Percentiles rank a stretch among this genome's conserved stretches.
Conservation (phyloP, 2,888 invertebrate species). For the Stenurella melanura region DNA sequence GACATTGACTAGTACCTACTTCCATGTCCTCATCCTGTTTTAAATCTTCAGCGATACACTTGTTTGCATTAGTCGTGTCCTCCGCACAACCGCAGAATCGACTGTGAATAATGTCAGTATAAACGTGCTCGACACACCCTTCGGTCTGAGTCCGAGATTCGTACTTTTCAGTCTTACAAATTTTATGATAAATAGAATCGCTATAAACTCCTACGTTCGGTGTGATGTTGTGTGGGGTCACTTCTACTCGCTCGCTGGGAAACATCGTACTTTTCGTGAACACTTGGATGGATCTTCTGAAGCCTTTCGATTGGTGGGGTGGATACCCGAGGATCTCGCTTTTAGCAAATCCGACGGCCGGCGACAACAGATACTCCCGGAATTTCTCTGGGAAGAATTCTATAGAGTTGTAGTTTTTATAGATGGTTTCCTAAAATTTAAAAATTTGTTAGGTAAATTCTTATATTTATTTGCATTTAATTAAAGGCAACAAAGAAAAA, state of each 20-base stretch:
- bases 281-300: slow-evolving; percentile 86
- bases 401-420: slow-evolving; percentile 88
- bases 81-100: slow-evolving; percentile 60
- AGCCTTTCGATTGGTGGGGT: slow-evolving; percentile 89
- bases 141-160: slow-evolving; percentile 58
- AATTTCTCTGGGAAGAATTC: slow-evolving; percentile 95
- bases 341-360: slow-evolving; percentile 94
- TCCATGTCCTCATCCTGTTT: slow-evolving; percentile 45
- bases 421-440: slow-evolving; percentile 83
- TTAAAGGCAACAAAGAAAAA: not conserved
- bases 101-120: slow-evolving; percentile 60
- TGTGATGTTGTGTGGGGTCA: slow-evolving; percentile 63
- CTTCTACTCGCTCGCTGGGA: slow-evolving; percentile 70
- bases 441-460: not conserved
- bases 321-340: slow-evolving; percentile 88
- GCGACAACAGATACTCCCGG: slow-evolving; percentile 91
- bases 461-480: slow-evolving; percentile 13
- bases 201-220: slow-evolving; percentile 57
- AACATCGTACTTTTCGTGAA: slow-evolving; percentile 73
- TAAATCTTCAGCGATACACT: slow-evolving; percentile 55
- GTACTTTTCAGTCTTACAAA: slow-evolving; percentile 61
- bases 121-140: slow-evolving; percentile 61
- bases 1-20: slow-evolving; percentile 28
- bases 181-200: slow-evolving; percentile 51
- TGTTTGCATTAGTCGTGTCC: slow-evolving; percentile 58